Evolutionary conservation across 92 coral and sea anemone species (phyloP).

Genomic region (Galaxea fascicularis): DNA sequence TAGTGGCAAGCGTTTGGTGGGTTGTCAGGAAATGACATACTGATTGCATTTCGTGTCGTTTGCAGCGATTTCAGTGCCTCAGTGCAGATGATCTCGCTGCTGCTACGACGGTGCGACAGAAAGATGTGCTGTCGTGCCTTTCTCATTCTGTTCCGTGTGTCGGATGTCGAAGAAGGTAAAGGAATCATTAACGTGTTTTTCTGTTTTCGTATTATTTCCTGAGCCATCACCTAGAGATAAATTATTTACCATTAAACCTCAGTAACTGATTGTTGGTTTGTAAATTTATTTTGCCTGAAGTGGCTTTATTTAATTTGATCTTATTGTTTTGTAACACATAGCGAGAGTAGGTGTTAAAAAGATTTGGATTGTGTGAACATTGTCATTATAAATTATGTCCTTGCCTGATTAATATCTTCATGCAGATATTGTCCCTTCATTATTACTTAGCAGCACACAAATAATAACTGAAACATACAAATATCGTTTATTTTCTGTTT

Average conservation of each 20-base stretch:
- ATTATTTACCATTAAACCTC: constrained; percentile 50
- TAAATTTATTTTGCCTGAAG: neutral
- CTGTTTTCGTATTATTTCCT: constrained; percentile 33
- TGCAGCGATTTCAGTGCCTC: constrained; percentile 88
- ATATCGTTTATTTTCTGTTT: neutral
- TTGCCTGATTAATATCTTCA: no score
- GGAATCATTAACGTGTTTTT: neutral
- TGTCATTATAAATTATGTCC: neutral
- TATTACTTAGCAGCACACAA: neutral
- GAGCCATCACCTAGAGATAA: constrained; percentile 23
- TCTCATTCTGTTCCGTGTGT: constrained; percentile 98
- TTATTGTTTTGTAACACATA: neutral
- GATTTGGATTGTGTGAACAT: no score
- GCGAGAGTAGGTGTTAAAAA: neutral
- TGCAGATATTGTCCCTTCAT: neutral
- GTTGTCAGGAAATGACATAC: constrained; percentile 15
- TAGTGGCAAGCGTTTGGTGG: neutral
- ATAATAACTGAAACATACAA: neutral
- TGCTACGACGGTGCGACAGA: constrained; percentile 88
- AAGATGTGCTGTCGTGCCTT: constrained; percentile 86
- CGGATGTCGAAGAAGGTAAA: constrained; percentile 96
- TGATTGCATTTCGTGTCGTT: constrained; percentile 14
- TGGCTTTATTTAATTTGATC: neutral
- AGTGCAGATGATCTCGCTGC: constrained; percentile 84
- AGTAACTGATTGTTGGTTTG: constrained; percentile 23